These are phyloP conservation scores for Harpagifer antarcticus DNA, from an alignment of 2,797 vertebrate genomes.

Conservation along the genomic window DNA sequence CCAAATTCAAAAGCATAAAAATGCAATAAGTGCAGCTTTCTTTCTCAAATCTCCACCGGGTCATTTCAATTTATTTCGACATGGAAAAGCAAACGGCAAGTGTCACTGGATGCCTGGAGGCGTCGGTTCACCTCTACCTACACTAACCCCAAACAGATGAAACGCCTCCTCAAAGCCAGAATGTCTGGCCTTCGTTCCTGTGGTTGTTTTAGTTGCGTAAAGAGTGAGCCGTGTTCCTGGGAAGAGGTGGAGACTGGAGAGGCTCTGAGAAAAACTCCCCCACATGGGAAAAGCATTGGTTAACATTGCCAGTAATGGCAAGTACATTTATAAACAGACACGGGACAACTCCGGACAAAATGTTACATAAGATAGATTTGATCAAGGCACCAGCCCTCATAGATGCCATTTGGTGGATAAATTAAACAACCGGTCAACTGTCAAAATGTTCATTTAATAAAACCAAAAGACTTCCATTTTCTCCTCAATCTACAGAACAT, in stretches of 20 bases:
- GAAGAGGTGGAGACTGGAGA: conserved; percentile 17
- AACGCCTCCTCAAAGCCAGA: conserved; percentile 46
- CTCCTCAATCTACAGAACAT: neutral
- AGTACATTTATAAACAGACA: neutral
- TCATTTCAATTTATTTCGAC: conserved; percentile 49
- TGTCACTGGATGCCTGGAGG: conserved; percentile 65
- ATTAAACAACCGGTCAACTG: neutral
- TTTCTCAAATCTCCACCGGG: conserved; percentile 16
- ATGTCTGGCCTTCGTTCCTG: conserved; percentile 58
- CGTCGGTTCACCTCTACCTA: conserved; percentile 66
- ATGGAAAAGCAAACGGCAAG: conserved; percentile 59
- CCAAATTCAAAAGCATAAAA: conserved; percentile 32
- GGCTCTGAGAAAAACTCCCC: conserved; percentile 26
- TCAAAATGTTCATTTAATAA: neutral
- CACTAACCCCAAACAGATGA: conserved; percentile 65
- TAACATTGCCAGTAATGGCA: neutral
- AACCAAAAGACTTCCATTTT: neutral
- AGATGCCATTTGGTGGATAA: neutral
- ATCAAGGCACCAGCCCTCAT: neutral
- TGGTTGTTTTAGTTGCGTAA: conserved; percentile 48
- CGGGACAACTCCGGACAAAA: conserved; percentile 11
- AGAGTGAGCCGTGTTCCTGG: conserved; percentile 27
- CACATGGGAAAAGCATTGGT: conserved; percentile 26
- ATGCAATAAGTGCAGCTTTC: conserved; percentile 20
- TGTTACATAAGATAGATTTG: neutral